phyloP scores from a whole-genome alignment of 2,797 vertebrate species.

The Gallirallus australis region DNA sequence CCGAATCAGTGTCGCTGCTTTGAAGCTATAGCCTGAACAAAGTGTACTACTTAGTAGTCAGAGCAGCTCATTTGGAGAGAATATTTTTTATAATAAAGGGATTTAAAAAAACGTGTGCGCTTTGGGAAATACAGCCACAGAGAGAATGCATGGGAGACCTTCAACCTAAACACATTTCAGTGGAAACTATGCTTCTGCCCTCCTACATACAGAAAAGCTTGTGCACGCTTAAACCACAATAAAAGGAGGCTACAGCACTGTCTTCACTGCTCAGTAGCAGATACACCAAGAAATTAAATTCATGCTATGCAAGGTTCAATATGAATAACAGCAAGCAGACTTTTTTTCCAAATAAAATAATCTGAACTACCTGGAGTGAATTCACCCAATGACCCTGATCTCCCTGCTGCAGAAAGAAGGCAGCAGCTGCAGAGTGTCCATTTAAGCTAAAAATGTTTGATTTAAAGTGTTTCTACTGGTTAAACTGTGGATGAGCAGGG shows the following conservation, averaged over 20 bases:
- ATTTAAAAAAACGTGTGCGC: not conserved
- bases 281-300: not conserved
- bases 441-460: not conserved
- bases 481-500: not conserved
- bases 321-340: not conserved
- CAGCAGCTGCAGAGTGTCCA: not conserved
- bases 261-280: not conserved
- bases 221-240: not conserved
- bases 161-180: not conserved
- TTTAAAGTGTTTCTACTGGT: not conserved
- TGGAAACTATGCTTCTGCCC: not conserved
- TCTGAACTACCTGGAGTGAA: not conserved
- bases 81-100: not conserved
- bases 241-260: not conserved
- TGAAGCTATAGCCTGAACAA: not conserved
- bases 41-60: not conserved
- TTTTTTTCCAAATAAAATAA: slow-evolving; percentile 15
- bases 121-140: not conserved
- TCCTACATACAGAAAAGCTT: not conserved
- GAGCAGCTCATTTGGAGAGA: not conserved
- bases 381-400: not conserved
- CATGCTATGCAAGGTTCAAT: not conserved
- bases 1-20: not conserved
- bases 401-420: not conserved
- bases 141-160: not conserved